Conservation (phyloP, 2,888 invertebrate genomes). For the Bombyx huttoni region DNA sequence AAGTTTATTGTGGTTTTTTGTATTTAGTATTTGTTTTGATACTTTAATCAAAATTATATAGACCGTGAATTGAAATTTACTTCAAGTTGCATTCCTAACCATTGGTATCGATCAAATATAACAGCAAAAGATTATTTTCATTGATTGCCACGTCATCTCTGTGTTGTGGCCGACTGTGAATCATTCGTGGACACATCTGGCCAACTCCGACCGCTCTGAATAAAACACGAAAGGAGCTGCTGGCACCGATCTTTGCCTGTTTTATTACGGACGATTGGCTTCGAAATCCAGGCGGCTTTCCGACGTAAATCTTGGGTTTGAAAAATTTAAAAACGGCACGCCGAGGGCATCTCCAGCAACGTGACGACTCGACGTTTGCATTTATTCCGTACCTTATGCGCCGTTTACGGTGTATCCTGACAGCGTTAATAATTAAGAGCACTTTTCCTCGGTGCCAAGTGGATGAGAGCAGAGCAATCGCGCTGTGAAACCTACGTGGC, state of each 20-base stretch:
- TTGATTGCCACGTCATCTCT: background rate
- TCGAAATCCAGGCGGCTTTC: constrained; percentile 20
- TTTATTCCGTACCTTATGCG: constrained; percentile 21
- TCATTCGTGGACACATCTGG: constrained; percentile 52
- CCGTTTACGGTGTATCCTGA: constrained; percentile 34
- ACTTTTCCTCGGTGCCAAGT: constrained; percentile 33
- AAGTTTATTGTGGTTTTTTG: no score
- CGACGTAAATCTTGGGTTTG: constrained; percentile 18
- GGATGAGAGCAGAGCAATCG: constrained; percentile 9
- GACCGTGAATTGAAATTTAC: no score
- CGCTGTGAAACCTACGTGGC: background rate
- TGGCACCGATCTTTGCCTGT: constrained; percentile 40
- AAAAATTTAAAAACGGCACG: constrained; percentile 20
- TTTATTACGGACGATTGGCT: constrained; percentile 57
- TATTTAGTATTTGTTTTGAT: no score
- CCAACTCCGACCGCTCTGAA: constrained; percentile 37
- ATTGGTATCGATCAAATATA: background rate
- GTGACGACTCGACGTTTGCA: constrained; percentile 10
- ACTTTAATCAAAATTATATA: no score
- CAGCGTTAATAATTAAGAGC: constrained; percentile 59
- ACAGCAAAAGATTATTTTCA: background rate
- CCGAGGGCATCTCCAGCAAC: constrained; percentile 9
- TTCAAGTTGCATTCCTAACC: no score
- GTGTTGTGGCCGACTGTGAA: constrained; percentile 23
- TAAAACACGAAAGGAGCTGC: constrained; percentile 51